These are phyloP conservation scores for Apeira syringaria DNA, from an alignment of 2,888 invertebrate species.

Conservation along the genomic window DNA sequence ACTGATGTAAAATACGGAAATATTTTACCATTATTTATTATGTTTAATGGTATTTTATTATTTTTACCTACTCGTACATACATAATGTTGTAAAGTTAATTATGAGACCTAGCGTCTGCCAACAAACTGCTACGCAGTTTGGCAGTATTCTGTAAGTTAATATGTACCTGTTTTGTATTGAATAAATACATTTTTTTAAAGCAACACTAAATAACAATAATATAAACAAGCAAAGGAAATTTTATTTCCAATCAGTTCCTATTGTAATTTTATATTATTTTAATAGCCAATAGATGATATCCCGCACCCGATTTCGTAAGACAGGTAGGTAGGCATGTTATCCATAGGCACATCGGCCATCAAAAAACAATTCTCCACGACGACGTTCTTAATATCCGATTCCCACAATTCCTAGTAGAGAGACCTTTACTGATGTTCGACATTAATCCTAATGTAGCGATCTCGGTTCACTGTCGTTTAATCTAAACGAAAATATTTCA, in stretches of 20 bases:
- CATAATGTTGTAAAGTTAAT: too few relatives aligned
- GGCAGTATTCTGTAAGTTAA: too few relatives aligned
- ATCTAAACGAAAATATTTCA: slow-evolving; percentile 82
- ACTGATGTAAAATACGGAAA: too few relatives aligned
- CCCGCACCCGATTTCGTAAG: slow-evolving; percentile 31
- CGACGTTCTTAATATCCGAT: slow-evolving; percentile 42
- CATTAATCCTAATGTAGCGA: slow-evolving; percentile 81
- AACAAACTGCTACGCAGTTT: too few relatives aligned
- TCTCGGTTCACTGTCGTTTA: slow-evolving; percentile 74
- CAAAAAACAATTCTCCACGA: slow-evolving; percentile 45
- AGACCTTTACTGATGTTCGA: slow-evolving; percentile 70
- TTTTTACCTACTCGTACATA: too few relatives aligned
- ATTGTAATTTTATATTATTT: slow-evolving; percentile 28
- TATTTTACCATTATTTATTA: too few relatives aligned
- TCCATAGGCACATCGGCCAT: slow-evolving; percentile 40
- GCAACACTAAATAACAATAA: slow-evolving; percentile 4
- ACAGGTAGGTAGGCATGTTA: slow-evolving; percentile 45
- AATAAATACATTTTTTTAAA: too few relatives aligned
- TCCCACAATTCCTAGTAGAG: slow-evolving; percentile 59
- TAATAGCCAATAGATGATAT: slow-evolving; percentile 33
- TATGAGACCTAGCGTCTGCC: too few relatives aligned
- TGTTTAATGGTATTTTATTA: too few relatives aligned
- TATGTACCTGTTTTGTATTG: too few relatives aligned
- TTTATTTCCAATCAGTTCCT: slow-evolving; percentile 21
- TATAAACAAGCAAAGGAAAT: slow-evolving; percentile 10